A percentile compares a stretch with the other conserved stretches of the same genome.
Conservation (phyloP, 2,888 invertebrate genomes). For the Eumacrocentrus americanus region DNA sequence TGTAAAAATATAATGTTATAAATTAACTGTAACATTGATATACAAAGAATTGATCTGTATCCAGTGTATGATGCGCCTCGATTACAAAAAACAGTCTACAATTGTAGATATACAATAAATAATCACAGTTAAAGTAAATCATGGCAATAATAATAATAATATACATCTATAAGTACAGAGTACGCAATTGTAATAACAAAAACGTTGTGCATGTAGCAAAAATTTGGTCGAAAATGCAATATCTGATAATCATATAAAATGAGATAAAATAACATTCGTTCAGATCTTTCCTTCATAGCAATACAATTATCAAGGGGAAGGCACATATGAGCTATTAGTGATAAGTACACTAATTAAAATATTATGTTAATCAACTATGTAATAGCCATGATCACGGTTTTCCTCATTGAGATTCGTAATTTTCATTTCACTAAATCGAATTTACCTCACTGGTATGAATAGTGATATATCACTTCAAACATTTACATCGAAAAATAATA, state of each 20-base stretch:
- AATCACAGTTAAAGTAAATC: conserved; percentile 35
- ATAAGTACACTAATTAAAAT: conserved; percentile 7
- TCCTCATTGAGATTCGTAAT: neutral
- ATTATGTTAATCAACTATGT: neutral
- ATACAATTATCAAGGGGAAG: neutral
- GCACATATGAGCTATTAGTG: neutral
- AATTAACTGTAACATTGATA: no score
- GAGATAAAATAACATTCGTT: neutral
- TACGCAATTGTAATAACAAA: neutral
- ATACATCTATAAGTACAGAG: neutral
- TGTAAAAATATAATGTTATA: no score
- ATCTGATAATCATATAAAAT: neutral
- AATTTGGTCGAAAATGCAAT: neutral
- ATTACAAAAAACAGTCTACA: neutral
- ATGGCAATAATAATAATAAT: conserved; percentile 31
- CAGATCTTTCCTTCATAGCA: neutral
- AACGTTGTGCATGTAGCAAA: neutral
- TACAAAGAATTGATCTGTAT: no score
- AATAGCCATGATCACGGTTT: conserved; percentile 7
- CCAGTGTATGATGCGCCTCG: no score
- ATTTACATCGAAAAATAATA: neutral
- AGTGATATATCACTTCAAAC: neutral
- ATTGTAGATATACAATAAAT: conserved; percentile 25
- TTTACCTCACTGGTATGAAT: neutral
- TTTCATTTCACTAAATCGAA: neutral